Conservation (phyloP, 1,140 invertebrate genomes). For the Nomia melanderi region DNA sequence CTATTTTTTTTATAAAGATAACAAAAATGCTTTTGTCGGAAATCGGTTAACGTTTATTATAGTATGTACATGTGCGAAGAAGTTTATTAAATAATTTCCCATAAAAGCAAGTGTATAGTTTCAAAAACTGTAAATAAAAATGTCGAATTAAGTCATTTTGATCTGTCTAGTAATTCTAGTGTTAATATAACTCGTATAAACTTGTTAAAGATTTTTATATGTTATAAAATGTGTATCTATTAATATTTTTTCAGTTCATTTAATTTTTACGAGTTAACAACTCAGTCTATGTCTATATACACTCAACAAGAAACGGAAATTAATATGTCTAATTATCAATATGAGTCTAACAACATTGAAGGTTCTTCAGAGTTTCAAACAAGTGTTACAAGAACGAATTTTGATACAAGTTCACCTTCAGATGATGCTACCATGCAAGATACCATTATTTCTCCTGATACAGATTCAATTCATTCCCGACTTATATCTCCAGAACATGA, state of each 20-base stretch:
- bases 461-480: conserved; percentile 69
- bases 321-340: conserved; percentile 47
- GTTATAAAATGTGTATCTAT: conserved; percentile 21
- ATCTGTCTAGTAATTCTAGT: no score
- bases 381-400: conserved; percentile 71
- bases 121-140: no score
- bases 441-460: conserved; percentile 75
- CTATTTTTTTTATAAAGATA: no score
- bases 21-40: no score
- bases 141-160: no score
- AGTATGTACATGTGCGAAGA: no score
- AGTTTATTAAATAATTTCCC: no score
- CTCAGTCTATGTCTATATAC: conserved; percentile 49
- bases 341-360: conserved; percentile 67
- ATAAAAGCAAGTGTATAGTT: no score
- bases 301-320: conserved; percentile 47
- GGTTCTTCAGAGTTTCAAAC: conserved; percentile 70
- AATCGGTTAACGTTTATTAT: no score
- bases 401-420: conserved; percentile 72
- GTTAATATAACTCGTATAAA: no score
- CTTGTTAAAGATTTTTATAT: neutral
- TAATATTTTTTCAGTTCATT: conserved; percentile 64
- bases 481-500: conserved; percentile 64
- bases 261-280: conserved; percentile 61
- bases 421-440: conserved; percentile 75